Conservation (phyloP, 1,140 invertebrate genomes). For the Dendroctonus ponderosae region DNA sequence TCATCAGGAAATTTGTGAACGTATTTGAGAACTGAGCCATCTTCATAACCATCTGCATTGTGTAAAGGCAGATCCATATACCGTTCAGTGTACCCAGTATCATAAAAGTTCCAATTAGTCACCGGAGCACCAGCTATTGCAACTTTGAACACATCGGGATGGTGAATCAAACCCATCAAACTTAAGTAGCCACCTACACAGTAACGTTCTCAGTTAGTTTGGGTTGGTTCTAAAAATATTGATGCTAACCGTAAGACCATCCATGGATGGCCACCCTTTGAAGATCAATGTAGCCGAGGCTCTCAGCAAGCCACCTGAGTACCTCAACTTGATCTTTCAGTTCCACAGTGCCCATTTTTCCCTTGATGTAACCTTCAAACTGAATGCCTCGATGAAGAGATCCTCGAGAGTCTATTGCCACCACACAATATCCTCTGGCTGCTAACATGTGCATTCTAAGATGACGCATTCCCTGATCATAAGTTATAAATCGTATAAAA, state of each 20-base stretch:
- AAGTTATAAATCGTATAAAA: not conserved
- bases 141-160: constrained; percentile 81
- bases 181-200: constrained; percentile 73
- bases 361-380: constrained; percentile 88
- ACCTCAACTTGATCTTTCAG: constrained; percentile 96
- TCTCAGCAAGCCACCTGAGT: constrained; percentile 79
- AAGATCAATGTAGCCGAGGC: constrained; percentile 86
- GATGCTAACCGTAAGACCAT: constrained; percentile 90
- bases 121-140: constrained; percentile 96
- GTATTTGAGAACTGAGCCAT: constrained; percentile 74
- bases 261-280: constrained; percentile 92
- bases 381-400: constrained; percentile 87
- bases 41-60: constrained; percentile 76
- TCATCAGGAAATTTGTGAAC: constrained; percentile 88
- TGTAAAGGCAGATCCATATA: constrained; percentile 92
- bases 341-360: constrained; percentile 93
- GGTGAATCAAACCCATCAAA: constrained; percentile 80
- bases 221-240: not conserved
- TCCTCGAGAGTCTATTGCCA: constrained; percentile 92
- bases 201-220: not conserved
- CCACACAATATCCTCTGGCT: constrained; percentile 94
- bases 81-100: constrained; percentile 94
- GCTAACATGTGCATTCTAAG: constrained; percentile 92
- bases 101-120: constrained; percentile 90
- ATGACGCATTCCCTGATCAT: constrained; percentile 76